These are phyloP conservation scores for Nephila pilipes DNA, from an alignment of 1,140 invertebrate genomes.

Conservation along the genomic window DNA sequence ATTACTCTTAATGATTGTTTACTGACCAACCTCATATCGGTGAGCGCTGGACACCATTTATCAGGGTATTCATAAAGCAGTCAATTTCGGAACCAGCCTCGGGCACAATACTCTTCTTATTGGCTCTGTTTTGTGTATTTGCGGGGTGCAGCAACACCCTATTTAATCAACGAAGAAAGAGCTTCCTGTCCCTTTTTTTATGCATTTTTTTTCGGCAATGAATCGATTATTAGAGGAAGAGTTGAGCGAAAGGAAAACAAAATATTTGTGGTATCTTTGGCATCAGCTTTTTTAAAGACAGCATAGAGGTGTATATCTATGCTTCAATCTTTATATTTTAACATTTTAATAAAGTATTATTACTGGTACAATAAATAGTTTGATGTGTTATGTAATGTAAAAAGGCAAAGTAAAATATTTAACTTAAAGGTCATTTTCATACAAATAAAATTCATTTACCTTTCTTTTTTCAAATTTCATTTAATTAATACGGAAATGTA, in stretches of 20 bases:
- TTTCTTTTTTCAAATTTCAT: too few relatives aligned
- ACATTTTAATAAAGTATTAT: too few relatives aligned
- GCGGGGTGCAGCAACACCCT: conserved; percentile 20
- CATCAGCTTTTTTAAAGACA: too few relatives aligned
- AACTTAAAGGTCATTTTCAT: too few relatives aligned
- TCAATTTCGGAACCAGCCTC: neutral
- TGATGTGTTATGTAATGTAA: too few relatives aligned
- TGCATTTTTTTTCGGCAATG: neutral
- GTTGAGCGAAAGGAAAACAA: neutral
- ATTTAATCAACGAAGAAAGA: conserved; percentile 15
- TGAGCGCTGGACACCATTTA: conserved; percentile 41
- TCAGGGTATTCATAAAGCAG: conserved; percentile 56
- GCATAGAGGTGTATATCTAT: too few relatives aligned
- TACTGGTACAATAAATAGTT: too few relatives aligned
- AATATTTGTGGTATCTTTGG: too few relatives aligned
- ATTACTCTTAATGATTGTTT: conserved; percentile 38
- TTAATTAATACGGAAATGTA: too few relatives aligned
- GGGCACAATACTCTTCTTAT: neutral
- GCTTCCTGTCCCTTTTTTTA: neutral
- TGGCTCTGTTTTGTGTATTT: conserved; percentile 24
- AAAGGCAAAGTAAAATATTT: too few relatives aligned
- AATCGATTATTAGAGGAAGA: neutral
- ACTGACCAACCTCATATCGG: conserved; percentile 20
- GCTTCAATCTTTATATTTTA: too few relatives aligned
- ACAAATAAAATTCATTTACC: too few relatives aligned